Base-by-base conservation (phyloP, 2,113 vertebrate genomes). In the Oncorhynchus masou region DNA sequence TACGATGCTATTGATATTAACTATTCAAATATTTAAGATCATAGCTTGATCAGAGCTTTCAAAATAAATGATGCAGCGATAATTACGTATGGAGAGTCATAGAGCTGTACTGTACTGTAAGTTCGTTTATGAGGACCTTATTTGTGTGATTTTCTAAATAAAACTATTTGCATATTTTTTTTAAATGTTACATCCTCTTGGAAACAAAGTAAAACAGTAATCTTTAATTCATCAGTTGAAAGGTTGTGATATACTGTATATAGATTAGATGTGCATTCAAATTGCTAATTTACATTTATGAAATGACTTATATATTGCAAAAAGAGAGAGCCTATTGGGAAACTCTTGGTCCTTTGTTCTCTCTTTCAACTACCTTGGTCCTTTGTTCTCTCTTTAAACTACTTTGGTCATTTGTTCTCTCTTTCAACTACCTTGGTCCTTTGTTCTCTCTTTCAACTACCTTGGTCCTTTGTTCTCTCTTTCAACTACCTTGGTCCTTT, bases 1-100 rank as follows among this genome's bases (percentile, higher is more conserved):
- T 81, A 71, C 2, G 34, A 8, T 9, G 34, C 6, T 9, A 39
- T 39, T 39, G 7, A 39, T 68, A 76, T 75, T 45, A 81, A 67
- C 69, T 73, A 25, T 49, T 68, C 25, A 79, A 73, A 66, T 71
- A 74, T 77, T 81, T 76, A 25, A 79, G 57, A 60, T 59, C 48
- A 71, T 7, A 39, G 34, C 34, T 39, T 39, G 31, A 7, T 34
- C 31, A 34, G 73, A 24, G 12, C 8, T 71, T 80, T 69, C 71
- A 29, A 60, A 70, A 7, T 31, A 78, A 69, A 27, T 73, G 27
- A 75, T 75, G n/a, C 48, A 78, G 29, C 4, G 51, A 62, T 20
- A 60, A 20, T 60, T 68, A 16, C 16, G 74, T 79, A 62, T 79
- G 16, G 25, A 39, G 7, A 34, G 19, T 68, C 29, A 39, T 68